Evolutionary conservation across 2,888 invertebrate species (phyloP).

Genomic region (Molanna angustata): DNA sequence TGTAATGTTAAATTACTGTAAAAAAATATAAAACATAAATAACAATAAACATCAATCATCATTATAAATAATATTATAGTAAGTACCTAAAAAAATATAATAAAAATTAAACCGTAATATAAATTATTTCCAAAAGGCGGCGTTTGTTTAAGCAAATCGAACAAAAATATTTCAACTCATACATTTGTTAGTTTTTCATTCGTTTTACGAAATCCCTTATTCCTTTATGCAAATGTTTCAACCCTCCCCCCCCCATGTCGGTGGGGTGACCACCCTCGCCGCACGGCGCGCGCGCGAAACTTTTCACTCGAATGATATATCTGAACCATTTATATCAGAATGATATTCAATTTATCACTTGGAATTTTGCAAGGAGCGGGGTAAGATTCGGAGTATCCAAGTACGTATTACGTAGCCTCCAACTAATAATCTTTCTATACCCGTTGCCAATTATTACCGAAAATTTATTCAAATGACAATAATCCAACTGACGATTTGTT

Average conservation of each 20-base stretch:
- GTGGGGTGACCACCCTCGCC: background rate
- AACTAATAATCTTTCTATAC: too few species aligned
- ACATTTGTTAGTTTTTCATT: conserved; percentile 2
- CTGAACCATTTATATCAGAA: conserved; percentile 31
- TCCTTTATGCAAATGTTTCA: conserved; percentile 19
- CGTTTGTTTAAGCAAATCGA: background rate
- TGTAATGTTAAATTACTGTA: too few species aligned
- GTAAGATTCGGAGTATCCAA: too few species aligned
- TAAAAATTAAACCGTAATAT: too few species aligned
- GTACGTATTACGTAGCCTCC: too few species aligned
- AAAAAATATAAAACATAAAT: too few species aligned
- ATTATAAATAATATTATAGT: too few species aligned
- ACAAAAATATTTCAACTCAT: conserved; percentile 5
- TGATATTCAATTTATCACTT: conserved; percentile 32
- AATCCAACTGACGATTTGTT: too few species aligned
- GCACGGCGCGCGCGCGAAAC: conserved; percentile 10
- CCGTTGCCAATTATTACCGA: too few species aligned
- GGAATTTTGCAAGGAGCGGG: conserved; percentile 25
- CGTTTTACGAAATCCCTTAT: conserved; percentile 5
- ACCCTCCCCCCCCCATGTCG: background rate
- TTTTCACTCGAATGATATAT: conserved; percentile 30
- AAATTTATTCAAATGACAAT: too few species aligned
- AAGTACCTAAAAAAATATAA: too few species aligned
- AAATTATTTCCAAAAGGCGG: background rate
- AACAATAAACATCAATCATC: too few species aligned